phyloP scores from a whole-genome alignment of 2,113 vertebrate genomes.

The Cinclus mexicanus region DNA sequence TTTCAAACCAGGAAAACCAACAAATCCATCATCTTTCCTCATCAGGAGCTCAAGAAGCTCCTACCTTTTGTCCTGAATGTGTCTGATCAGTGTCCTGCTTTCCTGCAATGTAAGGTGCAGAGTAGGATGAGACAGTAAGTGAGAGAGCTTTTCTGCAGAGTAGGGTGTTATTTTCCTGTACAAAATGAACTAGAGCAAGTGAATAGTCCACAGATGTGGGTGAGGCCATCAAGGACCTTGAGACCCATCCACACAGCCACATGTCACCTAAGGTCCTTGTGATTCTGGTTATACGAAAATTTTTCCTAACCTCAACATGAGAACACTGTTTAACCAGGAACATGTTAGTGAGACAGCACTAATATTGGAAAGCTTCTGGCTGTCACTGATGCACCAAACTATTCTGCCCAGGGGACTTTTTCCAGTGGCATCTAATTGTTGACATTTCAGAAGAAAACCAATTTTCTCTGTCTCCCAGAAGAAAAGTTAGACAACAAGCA shows the following conservation, averaged over 20 bases:
- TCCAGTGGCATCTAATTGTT: not conserved
- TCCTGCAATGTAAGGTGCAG: not conserved
- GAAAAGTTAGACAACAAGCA: not conserved
- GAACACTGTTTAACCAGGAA: not conserved
- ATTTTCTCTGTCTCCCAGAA: constrained; percentile 15
- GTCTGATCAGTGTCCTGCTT: not conserved
- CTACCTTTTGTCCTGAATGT: not conserved
- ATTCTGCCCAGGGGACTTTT: not conserved
- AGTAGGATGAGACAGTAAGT: not conserved
- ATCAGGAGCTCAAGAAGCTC: not conserved
- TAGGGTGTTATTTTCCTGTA: not conserved
- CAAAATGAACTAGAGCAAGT: not conserved
- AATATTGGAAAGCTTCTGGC: not conserved
- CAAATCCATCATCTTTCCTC: not conserved
- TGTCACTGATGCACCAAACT: not conserved
- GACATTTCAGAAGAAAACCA: not conserved
- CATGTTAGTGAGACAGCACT: not conserved
- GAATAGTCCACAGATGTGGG: not conserved
- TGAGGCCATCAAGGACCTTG: not conserved
- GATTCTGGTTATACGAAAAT: not conserved
- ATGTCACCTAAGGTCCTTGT: not conserved
- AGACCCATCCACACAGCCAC: fast-evolving
- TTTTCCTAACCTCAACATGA: not conserved
- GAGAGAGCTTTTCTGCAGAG: not conserved
- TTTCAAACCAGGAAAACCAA: no score